phyloP scores from a whole-genome alignment of 1,140 invertebrate species.

The Trichonephila inaurata region DNA sequence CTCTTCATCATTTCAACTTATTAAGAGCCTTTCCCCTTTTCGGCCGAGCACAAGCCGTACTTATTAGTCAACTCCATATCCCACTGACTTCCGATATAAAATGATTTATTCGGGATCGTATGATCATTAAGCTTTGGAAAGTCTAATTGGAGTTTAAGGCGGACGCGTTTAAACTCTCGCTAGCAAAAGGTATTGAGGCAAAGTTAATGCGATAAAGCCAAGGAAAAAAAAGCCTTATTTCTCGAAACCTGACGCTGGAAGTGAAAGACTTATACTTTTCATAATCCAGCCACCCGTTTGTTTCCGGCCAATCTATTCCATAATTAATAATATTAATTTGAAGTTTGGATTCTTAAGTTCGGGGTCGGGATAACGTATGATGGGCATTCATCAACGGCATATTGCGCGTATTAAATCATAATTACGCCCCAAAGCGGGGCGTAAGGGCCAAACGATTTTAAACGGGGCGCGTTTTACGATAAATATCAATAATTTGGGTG shows the following conservation, averaged over 20 bases:
- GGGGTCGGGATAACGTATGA: constrained; percentile 58
- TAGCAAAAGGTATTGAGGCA: constrained; percentile 15
- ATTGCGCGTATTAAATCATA: constrained; percentile 75
- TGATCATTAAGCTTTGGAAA: constrained; percentile 26
- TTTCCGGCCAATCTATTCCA: constrained; percentile 69
- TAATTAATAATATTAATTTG: constrained; percentile 75
- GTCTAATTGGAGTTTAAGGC: constrained; percentile 40
- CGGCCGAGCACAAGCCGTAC: not conserved
- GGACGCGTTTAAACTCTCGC: not conserved
- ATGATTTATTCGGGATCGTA: constrained; percentile 28
- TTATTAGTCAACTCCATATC: constrained; percentile 31
- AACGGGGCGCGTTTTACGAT: constrained; percentile 69
- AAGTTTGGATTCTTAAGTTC: constrained; percentile 70
- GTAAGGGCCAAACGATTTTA: constrained; percentile 58
- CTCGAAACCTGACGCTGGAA: not conserved
- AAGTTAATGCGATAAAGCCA: not conserved
- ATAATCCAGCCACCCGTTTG: constrained; percentile 43
- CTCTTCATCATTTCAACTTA: too few species aligned
- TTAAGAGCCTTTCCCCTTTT: not conserved
- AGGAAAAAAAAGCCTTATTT: not conserved
- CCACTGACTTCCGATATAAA: constrained; percentile 16
- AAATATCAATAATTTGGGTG: constrained; percentile 72
- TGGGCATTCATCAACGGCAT: constrained; percentile 60
- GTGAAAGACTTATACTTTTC: constrained; percentile 67
- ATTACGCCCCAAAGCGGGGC: constrained; percentile 57